phyloP scores from a whole-genome alignment of 2,888 invertebrate genomes.

The Perizoma affinitatum region DNA sequence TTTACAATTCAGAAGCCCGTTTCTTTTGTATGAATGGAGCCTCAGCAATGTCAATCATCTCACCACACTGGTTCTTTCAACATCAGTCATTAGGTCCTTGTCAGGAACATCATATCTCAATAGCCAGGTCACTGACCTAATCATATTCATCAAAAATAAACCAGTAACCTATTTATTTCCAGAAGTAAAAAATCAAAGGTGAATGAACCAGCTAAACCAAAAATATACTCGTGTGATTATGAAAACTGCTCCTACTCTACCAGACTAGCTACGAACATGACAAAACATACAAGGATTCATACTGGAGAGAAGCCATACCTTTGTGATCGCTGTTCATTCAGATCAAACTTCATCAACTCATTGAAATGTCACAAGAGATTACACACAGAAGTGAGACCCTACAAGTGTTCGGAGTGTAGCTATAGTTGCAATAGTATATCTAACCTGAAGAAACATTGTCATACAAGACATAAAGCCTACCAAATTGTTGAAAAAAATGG shows the following conservation, averaged over 20 bases:
- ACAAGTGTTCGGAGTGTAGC: conserved; percentile 64
- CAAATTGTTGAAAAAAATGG: conserved; percentile 5
- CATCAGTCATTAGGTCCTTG: too few relatives aligned
- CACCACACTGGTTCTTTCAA: too few relatives aligned
- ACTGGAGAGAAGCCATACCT: conserved; percentile 73
- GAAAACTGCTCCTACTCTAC: conserved; percentile 81
- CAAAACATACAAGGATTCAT: conserved; percentile 73
- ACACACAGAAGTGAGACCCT: conserved; percentile 71
- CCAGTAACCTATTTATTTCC: conserved; percentile 35
- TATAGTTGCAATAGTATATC: conserved; percentile 78
- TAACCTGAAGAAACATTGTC: conserved; percentile 74
- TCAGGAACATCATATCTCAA: too few relatives aligned
- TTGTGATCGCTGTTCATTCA: conserved; percentile 76
- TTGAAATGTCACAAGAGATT: conserved; percentile 72
- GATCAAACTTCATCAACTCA: conserved; percentile 76
- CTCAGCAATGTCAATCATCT: too few relatives aligned
- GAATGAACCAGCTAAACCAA: conserved; percentile 69
- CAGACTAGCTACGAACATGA: conserved; percentile 76
- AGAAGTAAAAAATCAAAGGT: conserved; percentile 41
- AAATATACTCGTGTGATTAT: conserved; percentile 77
- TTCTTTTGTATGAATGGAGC: too few relatives aligned
- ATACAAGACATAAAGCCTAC: conserved; percentile 34
- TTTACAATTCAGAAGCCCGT: too few relatives aligned
- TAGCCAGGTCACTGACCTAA: too few relatives aligned
- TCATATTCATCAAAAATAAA: too few relatives aligned